phyloP scores from a whole-genome alignment of 2,888 invertebrate species.

The Panzeria rudis region DNA sequence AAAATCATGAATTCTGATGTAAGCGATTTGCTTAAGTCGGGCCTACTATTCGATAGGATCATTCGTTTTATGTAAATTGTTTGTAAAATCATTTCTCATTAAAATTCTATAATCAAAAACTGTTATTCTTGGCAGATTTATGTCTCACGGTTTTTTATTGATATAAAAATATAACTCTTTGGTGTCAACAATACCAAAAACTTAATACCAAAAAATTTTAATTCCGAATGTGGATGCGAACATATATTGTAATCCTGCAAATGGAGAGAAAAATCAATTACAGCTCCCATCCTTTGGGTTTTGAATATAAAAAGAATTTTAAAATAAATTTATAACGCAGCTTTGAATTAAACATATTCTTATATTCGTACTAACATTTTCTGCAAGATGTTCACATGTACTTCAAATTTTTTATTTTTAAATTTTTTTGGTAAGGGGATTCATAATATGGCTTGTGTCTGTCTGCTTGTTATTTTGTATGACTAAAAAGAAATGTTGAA shows the following conservation, averaged over 20 bases:
- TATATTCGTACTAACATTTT: not conserved
- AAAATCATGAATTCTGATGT: no score
- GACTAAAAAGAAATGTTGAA: not conserved
- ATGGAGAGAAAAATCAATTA: not conserved
- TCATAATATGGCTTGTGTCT: not conserved
- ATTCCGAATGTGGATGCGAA: not conserved
- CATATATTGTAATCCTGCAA: not conserved
- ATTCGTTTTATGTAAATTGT: no score
- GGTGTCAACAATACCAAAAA: no score
- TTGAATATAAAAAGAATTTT: not conserved
- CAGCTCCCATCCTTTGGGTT: not conserved
- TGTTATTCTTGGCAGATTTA: no score
- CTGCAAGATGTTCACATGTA: not conserved
- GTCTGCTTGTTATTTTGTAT: not conserved
- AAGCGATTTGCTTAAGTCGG: no score
- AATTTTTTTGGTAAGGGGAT: not conserved
- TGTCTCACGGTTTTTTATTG: no score
- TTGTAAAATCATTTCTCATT: no score
- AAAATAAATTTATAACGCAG: constrained; percentile 8
- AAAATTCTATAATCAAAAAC: no score
- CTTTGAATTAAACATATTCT: not conserved
- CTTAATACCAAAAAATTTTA: no score
- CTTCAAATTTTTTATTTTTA: no score
- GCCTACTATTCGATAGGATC: no score
- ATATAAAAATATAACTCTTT: no score